Evolutionary conservation across 2,797 vertebrate species (phyloP), one percentile per base, ranked within the genome.

Genomic region (Amniataba percoides): DNA sequence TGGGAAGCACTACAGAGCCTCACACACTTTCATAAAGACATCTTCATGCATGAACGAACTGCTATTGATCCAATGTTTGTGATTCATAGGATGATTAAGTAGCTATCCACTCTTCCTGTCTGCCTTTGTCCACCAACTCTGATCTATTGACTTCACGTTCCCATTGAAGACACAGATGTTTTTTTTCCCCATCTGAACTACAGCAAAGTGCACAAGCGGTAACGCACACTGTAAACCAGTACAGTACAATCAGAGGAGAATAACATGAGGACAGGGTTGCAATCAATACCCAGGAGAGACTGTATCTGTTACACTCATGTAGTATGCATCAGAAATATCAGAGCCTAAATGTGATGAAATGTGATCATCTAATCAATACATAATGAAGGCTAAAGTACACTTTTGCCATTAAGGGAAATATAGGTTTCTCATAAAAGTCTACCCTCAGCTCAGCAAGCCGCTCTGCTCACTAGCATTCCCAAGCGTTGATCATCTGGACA

Each of bases 341-440:
- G 57, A 77, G 69, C 64, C 76, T 79, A 82, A 80, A 87, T 85
- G 70, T 88, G 77, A 90, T 88, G 90, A 89, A 92, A 93, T 74
- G 7, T 57, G 86, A 92, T 90, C 76, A 39, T 61, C 57, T 43
- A 74, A 88, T 94, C 88, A 65, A 93, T 93, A 81, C 51, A 46
- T 25, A 52, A 74, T 60, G 78, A 83, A 71, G 52, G 57, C 64
- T 78, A n/a, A 72, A 75, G 78, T 77, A 78, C 55, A 75, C 66
- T 9, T 61, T 70, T 25, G 45, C 79, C 77, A 82, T 86, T 87
- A 75, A 53, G 74, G 49, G 21, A 89, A 80, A 83, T 88, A 76
- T 52, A 61, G 74, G 59, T 78, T 87, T 85, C 69, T 79, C 66
- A 79, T 55, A 60, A 60, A 59, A 53, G 39, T 71, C 40, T 27